phyloP scores from a whole-genome alignment of 1,140 invertebrate species.

The Drosophila bocqueti region DNA sequence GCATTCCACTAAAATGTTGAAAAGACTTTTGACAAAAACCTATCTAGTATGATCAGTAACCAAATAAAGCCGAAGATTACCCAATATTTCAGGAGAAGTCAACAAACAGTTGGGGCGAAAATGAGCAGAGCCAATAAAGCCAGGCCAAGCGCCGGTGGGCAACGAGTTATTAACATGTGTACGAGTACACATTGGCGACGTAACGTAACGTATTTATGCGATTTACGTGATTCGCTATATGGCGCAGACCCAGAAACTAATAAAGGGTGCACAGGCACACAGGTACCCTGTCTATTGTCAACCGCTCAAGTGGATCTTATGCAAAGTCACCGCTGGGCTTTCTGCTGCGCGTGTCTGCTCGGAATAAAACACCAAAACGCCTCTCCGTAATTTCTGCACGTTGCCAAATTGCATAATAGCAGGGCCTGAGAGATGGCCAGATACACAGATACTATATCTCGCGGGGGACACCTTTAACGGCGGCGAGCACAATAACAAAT shows the following conservation, averaged over 20 bases:
- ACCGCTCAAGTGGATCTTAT: conserved; percentile 68
- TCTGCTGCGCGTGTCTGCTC: conserved; percentile 42
- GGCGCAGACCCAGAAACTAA: conserved; percentile 51
- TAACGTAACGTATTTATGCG: conserved; percentile 78
- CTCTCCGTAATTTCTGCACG: conserved; percentile 75
- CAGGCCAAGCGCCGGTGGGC: conserved; percentile 10
- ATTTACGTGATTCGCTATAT: conserved; percentile 62
- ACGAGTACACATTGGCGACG: conserved; percentile 15
- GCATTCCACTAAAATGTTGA: conserved; percentile 16
- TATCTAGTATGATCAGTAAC: conserved; percentile 16
- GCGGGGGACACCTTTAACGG: conserved; percentile 58
- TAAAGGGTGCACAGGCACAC: conserved; percentile 17
- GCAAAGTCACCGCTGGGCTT: conserved; percentile 76
- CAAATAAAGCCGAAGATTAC: conserved; percentile 54
- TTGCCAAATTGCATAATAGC: conserved; percentile 77
- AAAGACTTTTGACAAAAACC: conserved; percentile 18
- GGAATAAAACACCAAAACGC: conserved; percentile 33
- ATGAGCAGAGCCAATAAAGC: conserved; percentile 71
- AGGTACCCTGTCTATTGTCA: conserved; percentile 47
- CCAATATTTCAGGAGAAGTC: conserved; percentile 56
- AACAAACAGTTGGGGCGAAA: conserved; percentile 61
- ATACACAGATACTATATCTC: conserved; percentile 2
- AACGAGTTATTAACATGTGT: conserved; percentile 49
- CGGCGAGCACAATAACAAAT: conserved; percentile 66
- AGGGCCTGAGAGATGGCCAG: conserved; percentile 15